Percentiles rank a stretch among this genome's conserved stretches.
phyloP scores from a whole-genome alignment of 2,113 vertebrate species.

The Datnioides undecimradiatus region DNA sequence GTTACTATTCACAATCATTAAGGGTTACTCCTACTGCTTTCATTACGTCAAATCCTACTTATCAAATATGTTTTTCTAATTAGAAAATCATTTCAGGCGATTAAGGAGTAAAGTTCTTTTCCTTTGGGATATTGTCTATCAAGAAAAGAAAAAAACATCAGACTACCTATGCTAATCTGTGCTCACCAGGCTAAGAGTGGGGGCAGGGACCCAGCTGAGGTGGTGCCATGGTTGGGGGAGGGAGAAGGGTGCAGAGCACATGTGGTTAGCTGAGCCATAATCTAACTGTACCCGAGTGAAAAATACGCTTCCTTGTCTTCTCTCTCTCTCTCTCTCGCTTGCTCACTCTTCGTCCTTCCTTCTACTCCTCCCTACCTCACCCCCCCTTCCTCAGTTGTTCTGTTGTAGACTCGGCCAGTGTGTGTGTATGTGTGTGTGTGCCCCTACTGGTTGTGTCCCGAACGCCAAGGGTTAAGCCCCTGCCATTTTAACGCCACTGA shows the following conservation, averaged over 20 bases:
- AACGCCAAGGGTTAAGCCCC: conserved; percentile 90
- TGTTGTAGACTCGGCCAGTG: conserved; percentile 64
- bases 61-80: not conserved
- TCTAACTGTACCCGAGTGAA: conserved; percentile 80
- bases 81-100: not conserved
- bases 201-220: conserved; percentile 73
- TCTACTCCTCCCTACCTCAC: conserved; percentile 34
- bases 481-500: conserved; percentile 95
- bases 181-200: conserved; percentile 63
- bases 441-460: conserved; percentile 78
- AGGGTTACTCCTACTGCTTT: not conserved
- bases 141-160: conserved; percentile 22
- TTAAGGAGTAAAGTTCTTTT: not conserved
- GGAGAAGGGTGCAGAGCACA: conserved; percentile 60
- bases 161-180: conserved; percentile 64
- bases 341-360: conserved; percentile 40
- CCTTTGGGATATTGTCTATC: conserved; percentile 22
- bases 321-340: conserved; percentile 52
- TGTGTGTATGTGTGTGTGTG: conserved; percentile 51
- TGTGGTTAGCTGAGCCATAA: conserved; percentile 75
- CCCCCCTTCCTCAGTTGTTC: conserved; percentile 59
- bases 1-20: not conserved
- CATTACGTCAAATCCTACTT: not conserved
- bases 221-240: conserved; percentile 75
- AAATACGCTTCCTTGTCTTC: conserved; percentile 79